Evolutionary conservation across 2,888 invertebrate species (phyloP), one percentile per base, ranked within the genome.

Genomic region (Mallateleia sp.): DNA sequence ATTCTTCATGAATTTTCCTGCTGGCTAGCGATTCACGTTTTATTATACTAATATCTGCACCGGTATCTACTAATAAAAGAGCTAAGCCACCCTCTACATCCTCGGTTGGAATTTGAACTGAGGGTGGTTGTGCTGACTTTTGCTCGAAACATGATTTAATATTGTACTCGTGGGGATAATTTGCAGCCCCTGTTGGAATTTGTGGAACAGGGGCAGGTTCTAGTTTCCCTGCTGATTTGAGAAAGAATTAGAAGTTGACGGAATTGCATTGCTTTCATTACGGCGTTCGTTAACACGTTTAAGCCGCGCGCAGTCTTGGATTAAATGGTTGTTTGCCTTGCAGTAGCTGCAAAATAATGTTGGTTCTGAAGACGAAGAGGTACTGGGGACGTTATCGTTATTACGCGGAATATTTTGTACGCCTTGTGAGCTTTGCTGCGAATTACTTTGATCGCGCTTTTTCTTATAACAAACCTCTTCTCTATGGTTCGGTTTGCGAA

Each of bases 151-250:
- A n/a, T n/a, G n/a, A n/a, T n/a, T n/a, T n/a, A n/a, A n/a, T n/a
- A n/a, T n/a, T n/a, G n/a, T n/a, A n/a, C n/a, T n/a, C n/a, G n/a
- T n/a, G n/a, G n/a, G n/a, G n/a, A n/a, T n/a, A n/a, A n/a, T n/a
- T n/a, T n/a, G n/a, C n/a, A n/a, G n/a, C n/a, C n/a, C n/a, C n/a
- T 8, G 28, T 4, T 8, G 28, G 8, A 28, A 28, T 8, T 4
- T 6, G 4, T 6, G 28, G 28, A 8, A 58, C 58, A 45, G 71
- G 71, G 71, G 58, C 72, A 9, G 20, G 42, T 6, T 8, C 45
- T 72, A 72, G 72, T 72, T 71, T 71, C 56, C 71, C 71, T 1
- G 8, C n/a, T n/a, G n/a, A n/a, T n/a, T n/a, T n/a, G n/a, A n/a
- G n/a, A n/a, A n/a, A n/a, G n/a, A n/a, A n/a, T n/a, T n/a, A n/a